Evolutionary conservation across 2,113 vertebrate species (phyloP).

Genomic region (Ptilorrhoa leucosticta): DNA sequence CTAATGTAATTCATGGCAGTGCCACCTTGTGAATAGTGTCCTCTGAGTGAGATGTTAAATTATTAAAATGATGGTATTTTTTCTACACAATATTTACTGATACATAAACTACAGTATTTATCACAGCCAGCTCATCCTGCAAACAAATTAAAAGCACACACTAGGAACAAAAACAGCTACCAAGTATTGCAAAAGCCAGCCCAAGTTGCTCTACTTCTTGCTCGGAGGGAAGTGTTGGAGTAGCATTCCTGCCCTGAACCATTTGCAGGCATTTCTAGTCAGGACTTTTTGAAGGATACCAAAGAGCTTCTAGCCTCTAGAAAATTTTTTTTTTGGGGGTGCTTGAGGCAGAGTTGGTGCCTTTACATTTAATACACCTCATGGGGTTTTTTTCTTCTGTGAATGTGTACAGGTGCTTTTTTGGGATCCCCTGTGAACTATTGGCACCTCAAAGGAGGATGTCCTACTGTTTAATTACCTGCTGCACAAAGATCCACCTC

Average conservation of each 20-base stretch:
- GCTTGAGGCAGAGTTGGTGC: neutral
- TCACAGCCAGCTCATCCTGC: neutral
- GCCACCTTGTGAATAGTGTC: neutral
- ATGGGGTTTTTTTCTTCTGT: neutral
- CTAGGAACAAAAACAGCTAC: neutral
- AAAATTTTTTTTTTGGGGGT: neutral
- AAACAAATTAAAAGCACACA: neutral
- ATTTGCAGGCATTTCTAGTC: neutral
- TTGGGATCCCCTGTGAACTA: neutral
- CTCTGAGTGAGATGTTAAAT: neutral
- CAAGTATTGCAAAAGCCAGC: neutral
- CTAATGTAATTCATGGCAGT: neutral
- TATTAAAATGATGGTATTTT: neutral
- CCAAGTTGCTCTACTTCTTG: neutral
- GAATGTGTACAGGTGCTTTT: neutral
- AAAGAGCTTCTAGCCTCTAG: neutral
- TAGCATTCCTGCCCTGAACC: neutral
- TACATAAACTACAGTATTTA: neutral
- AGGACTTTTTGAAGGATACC: neutral
- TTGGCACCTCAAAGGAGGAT: neutral
- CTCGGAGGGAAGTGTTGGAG: neutral
- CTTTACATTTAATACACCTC: neutral
- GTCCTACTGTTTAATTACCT: neutral
- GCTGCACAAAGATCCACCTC: neutral
- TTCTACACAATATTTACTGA: neutral